Conservation (phyloP, 2,797 vertebrate genomes). For the Parambassis ranga region DNA sequence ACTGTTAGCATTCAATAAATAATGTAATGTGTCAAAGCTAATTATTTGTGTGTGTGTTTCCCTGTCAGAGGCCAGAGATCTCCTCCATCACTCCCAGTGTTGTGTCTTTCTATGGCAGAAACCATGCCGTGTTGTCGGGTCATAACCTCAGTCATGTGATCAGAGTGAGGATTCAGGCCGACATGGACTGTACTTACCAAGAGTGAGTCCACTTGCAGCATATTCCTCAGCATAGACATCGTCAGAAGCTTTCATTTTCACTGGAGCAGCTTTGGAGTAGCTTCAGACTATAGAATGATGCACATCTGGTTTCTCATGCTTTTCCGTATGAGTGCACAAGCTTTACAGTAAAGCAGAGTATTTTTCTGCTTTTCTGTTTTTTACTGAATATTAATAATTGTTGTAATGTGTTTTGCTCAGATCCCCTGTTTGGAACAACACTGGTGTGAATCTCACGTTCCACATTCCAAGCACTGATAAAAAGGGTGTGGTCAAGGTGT, state of each 20-base stretch:
- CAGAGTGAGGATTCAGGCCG: slow-evolving; percentile 79
- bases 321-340: no score
- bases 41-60: slow-evolving; percentile 10
- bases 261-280: no score
- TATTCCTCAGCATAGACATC: no score
- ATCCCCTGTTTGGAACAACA: slow-evolving; percentile 79
- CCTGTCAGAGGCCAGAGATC: slow-evolving; percentile 77
- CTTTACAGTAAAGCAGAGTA: background rate
- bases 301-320: no score
- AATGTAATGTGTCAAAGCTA: background rate
- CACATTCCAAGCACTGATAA: slow-evolving; percentile 80
- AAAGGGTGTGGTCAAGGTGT: slow-evolving; percentile 82
- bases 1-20: no score
- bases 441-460: slow-evolving; percentile 80
- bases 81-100: slow-evolving; percentile 78
- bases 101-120: slow-evolving; percentile 86
- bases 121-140: slow-evolving; percentile 80
- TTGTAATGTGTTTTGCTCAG: slow-evolving; percentile 57
- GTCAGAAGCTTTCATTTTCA: no score
- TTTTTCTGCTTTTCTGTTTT: background rate
- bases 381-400: background rate
- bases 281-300: no score
- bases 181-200: slow-evolving; percentile 78
- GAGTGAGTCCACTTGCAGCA: no score
- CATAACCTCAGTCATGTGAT: slow-evolving; percentile 81